Percentiles rank a stretch among this genome's conserved stretches.
phyloP scores from a whole-genome alignment of 1,140 invertebrate species.

The Listronotus oregonensis region DNA sequence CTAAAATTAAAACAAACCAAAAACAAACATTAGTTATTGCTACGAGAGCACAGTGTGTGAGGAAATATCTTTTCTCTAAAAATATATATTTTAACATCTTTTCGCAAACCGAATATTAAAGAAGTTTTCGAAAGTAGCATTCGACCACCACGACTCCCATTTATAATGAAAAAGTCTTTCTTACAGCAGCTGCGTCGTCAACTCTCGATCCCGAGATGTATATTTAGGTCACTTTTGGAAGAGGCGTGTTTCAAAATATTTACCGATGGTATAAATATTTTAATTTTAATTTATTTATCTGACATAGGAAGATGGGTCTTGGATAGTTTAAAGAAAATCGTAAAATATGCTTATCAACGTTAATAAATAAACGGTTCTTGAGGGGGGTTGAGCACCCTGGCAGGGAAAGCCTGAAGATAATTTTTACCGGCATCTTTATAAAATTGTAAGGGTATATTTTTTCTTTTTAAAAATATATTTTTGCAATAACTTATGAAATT shows the following conservation, averaged over 20 bases:
- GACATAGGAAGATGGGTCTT: too few relatives aligned
- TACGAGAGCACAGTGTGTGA: background rate
- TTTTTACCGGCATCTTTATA: too few relatives aligned
- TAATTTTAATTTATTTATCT: too few relatives aligned
- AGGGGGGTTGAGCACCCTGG: too few relatives aligned
- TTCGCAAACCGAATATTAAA: constrained; percentile 13
- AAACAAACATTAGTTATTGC: constrained; percentile 12
- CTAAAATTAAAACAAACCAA: constrained; percentile 2
- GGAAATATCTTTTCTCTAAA: background rate
- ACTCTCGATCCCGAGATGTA: constrained; percentile 4
- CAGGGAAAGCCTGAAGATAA: too few relatives aligned
- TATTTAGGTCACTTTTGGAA: constrained; percentile 7
- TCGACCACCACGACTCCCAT: constrained; percentile 11
- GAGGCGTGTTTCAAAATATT: constrained; percentile 7
- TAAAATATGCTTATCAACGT: too few relatives aligned
- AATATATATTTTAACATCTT: constrained; percentile 19
- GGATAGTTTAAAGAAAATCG: too few relatives aligned
- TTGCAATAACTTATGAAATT: too few relatives aligned
- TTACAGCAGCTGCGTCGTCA: constrained; percentile 11
- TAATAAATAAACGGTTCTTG: too few relatives aligned
- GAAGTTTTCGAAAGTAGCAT: constrained; percentile 17
- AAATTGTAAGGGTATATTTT: too few relatives aligned
- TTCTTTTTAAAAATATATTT: too few relatives aligned
- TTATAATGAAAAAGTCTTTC: constrained; percentile 18
- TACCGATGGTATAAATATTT: too few relatives aligned